Evolutionary conservation across 2,888 invertebrate genomes (phyloP).

Genomic region (Rhagonycha fulva): DNA sequence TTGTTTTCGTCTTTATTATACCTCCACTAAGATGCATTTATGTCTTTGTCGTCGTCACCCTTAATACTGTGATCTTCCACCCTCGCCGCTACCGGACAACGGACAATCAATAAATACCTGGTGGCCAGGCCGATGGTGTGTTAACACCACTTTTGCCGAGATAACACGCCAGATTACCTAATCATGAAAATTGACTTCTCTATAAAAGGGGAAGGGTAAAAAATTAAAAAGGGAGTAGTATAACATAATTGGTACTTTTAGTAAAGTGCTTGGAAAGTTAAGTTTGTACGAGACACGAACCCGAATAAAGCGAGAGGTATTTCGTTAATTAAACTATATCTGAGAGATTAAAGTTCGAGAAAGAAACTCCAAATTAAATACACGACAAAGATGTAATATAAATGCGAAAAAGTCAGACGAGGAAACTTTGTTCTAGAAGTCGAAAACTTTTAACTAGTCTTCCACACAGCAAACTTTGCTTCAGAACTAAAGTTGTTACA

Average conservation of each 20-base stretch:
- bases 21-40: conserved; percentile 33
- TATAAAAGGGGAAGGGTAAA: neutral
- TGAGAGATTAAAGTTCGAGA: conserved; percentile 47
- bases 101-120: conserved; percentile 44
- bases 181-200: conserved; percentile 13
- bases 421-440: conserved; percentile 37
- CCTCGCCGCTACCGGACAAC: conserved; percentile 38
- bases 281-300: conserved; percentile 21
- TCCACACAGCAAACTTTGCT: conserved; percentile 49
- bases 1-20: conserved; percentile 31
- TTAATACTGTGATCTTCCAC: conserved; percentile 37
- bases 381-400: conserved; percentile 40
- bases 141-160: conserved; percentile 6
- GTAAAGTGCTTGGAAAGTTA: conserved; percentile 22
- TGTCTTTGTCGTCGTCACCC: conserved; percentile 38
- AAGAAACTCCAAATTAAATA: conserved; percentile 43
- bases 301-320: conserved; percentile 44
- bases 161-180: conserved; percentile 15
- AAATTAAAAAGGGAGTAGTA: neutral
- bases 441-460: conserved; percentile 52
- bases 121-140: conserved; percentile 8
- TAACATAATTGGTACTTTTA: conserved; percentile 27
- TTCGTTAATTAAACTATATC: conserved; percentile 49
- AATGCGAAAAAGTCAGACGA: conserved; percentile 39
- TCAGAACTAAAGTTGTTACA: conserved; percentile 56